Base-by-base conservation (phyloP, 1,140 invertebrate species). In the Plectrocnemia conspersa region DNA sequence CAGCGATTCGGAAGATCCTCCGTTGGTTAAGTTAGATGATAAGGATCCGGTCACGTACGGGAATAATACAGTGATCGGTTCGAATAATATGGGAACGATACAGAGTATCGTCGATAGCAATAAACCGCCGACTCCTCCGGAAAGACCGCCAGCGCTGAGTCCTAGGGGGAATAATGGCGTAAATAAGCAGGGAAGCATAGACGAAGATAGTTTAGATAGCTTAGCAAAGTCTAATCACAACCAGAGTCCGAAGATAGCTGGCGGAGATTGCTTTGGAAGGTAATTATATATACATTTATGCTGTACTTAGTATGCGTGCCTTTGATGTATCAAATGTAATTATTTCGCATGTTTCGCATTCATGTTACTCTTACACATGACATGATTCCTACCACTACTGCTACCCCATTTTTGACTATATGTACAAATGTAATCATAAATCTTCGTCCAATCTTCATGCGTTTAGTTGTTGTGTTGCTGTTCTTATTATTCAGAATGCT, bases 1-100 rank as follows among this genome's bases (percentile, higher is more conserved):
- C 18, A 13, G 32, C 13, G 46, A 54, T 16, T 18, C 13, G n/a
- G 58, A 61, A 24, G 48, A 56, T 35, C 55, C 59, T 38, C 59
- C 59, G 2, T 36, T 54, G 10, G 50, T 61, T 25, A 36, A 50
- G 15, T 13, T 10, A 4, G 18, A 35, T 10, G 35, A 40, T 3
- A 21, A 2, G 9, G 21, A 48, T 10, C 35, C 49, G 23, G n/a
- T 13, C 3, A 15, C 36, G 2, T 24, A 50, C n/a, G 29, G 33
- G 15, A 38, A 47, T 3, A n/a, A 18, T n/a, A 3, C 18, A 49
- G 25, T 24, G 38, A 11, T 33, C 19, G 27, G n/a, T 16, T 36
- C 3, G 11, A 21, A 7, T n/a, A 48, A 24, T 21, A 19, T 15
- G 5, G 11, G n/a, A 27, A n/a, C 19, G 15, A 22, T 36, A 7